A percentile compares a stretch with the other conserved stretches of the same genome.
These are phyloP conservation scores for Eueides isabella DNA, from an alignment of 1,140 invertebrate genomes.

Conservation along the genomic window DNA sequence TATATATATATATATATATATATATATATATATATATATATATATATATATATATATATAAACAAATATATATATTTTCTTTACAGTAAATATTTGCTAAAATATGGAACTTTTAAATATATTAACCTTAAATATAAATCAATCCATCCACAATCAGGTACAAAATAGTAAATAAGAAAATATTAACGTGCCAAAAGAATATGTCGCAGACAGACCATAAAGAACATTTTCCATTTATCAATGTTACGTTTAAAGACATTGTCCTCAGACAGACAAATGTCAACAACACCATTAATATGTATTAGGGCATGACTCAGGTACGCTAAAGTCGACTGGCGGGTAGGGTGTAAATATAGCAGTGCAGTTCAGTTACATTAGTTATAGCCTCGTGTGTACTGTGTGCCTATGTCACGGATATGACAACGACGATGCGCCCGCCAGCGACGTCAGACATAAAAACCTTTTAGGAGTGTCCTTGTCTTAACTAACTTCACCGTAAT, in stretches of 20 bases:
- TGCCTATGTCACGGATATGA: conserved; percentile 9
- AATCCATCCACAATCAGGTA: background rate
- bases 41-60: no score
- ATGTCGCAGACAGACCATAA: conserved; percentile 18
- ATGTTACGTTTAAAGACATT: conserved; percentile 19
- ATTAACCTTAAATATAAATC: background rate
- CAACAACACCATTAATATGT: conserved; percentile 35
- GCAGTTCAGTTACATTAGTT: conserved; percentile 25
- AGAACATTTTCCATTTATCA: conserved; percentile 15
- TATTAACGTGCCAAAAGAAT: background rate
- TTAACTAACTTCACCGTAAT: conserved; percentile 21
- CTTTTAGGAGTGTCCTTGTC: conserved; percentile 32
- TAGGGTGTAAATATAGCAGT: conserved; percentile 29
- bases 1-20: no score
- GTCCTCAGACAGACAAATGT: conserved; percentile 31
- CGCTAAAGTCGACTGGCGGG: conserved; percentile 17
- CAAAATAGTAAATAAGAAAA: background rate
- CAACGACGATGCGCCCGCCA: conserved; percentile 25
- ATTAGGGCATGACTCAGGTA: conserved; percentile 35
- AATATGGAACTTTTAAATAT: no score
- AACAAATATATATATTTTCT: no score
- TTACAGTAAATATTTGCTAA: no score
- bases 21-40: no score
- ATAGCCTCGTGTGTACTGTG: background rate
- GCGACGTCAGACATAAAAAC: conserved; percentile 27